Evolutionary conservation across 2,888 invertebrate species (phyloP).

Genomic region (Opisthograptis luteolata): DNA sequence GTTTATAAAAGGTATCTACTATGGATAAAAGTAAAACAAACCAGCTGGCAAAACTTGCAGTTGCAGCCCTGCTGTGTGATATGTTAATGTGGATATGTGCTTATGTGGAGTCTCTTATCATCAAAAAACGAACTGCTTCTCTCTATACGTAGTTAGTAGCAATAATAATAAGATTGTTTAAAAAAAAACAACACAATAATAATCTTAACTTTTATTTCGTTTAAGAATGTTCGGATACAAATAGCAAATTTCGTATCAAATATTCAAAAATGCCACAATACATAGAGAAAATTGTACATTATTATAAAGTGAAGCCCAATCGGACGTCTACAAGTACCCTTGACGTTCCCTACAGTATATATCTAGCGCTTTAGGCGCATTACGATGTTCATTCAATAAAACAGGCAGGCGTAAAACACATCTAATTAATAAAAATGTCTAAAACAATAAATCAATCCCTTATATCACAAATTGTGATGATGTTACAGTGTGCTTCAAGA

Average conservation of each 20-base stretch:
- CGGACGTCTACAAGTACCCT: constrained; percentile 45
- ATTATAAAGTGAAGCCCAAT: constrained; percentile 62
- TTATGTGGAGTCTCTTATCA: no score
- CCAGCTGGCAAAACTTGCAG: no score
- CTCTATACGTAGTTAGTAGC: no score
- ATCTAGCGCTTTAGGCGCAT: constrained; percentile 24
- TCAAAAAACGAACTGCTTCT: no score
- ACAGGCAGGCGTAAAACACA: constrained; percentile 69
- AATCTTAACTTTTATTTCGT: constrained; percentile 75
- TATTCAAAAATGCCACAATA: constrained; percentile 74
- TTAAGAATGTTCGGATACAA: constrained; percentile 78
- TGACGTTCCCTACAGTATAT: constrained; percentile 46
- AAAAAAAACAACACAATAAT: constrained; percentile 46
- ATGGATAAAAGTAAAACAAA: no score
- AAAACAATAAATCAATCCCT: constrained; percentile 66
- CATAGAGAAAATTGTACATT: constrained; percentile 75
- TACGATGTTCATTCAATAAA: constrained; percentile 43
- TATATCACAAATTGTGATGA: constrained; percentile 77
- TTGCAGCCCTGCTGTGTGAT: no score
- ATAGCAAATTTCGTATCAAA: constrained; percentile 78
- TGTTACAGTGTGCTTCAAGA: constrained; percentile 45
- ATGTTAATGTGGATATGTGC: no score
- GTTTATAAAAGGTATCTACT: no score
- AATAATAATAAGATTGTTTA: no score
- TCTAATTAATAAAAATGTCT: constrained; percentile 58